Evolutionary conservation across 2,797 vertebrate genomes (phyloP).

Genomic region (Poliocrania exsul): DNA sequence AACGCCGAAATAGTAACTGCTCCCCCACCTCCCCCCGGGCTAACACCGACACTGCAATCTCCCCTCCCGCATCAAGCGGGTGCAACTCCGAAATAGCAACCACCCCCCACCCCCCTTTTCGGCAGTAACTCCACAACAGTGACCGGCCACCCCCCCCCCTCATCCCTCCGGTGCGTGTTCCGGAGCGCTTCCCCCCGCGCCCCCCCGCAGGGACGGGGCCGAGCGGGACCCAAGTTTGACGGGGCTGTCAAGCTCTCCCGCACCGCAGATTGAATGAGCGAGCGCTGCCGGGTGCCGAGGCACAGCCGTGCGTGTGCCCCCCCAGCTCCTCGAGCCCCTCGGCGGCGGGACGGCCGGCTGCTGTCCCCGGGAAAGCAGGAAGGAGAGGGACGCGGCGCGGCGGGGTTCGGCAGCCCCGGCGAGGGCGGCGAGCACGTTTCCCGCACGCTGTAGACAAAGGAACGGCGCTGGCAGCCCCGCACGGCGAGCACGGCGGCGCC

Average conservation of each 20-base stretch:
- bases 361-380: not conserved
- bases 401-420: not conserved
- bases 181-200: not conserved
- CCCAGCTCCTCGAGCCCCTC: not conserved
- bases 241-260: conserved; percentile 37
- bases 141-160: no score
- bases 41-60: not conserved
- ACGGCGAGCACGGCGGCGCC: not conserved
- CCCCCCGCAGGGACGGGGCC: not conserved
- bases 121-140: not conserved
- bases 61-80: not conserved
- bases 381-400: not conserved
- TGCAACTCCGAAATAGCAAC: not conserved
- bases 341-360: not conserved
- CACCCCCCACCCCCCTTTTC: not conserved
- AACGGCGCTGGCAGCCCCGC: not conserved
- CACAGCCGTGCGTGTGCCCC: not conserved
- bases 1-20: not conserved
- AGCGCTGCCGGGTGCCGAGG: not conserved
- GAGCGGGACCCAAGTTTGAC: conserved; percentile 13
- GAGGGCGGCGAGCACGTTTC: conserved; percentile 7
- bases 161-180: not conserved
- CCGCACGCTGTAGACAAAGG: conserved; percentile 38
- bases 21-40: not conserved
- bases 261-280: not conserved